Evolutionary conservation across 2,888 invertebrate species (phyloP).

Genomic region (Petrolisthes manimaculis): DNA sequence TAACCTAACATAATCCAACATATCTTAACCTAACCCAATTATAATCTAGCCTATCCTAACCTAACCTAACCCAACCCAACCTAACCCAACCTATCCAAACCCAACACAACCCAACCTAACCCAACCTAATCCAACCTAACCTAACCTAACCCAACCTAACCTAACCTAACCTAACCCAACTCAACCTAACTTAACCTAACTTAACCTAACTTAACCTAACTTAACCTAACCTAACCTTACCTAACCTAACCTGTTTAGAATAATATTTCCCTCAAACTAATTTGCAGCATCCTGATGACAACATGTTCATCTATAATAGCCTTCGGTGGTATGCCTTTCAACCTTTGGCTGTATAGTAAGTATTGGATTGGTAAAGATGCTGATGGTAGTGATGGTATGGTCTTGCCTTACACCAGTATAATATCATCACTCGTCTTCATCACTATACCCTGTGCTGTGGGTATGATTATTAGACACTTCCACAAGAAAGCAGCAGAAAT

Average conservation of each 20-base stretch:
- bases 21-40: too few species aligned
- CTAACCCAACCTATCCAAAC: too few species aligned
- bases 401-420: constrained; percentile 53
- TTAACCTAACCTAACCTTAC: too few species aligned
- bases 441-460: constrained; percentile 38
- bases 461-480: constrained; percentile 54
- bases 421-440: constrained; percentile 45
- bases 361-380: constrained; percentile 32
- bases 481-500: constrained; percentile 28
- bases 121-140: too few species aligned
- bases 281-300: constrained; percentile 62
- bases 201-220: too few species aligned
- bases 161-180: too few species aligned
- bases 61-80: too few species aligned
- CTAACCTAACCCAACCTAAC: too few species aligned
- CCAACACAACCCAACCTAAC: too few species aligned
- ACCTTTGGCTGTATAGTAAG: constrained; percentile 55
- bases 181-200: too few species aligned
- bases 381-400: constrained; percentile 10
- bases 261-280: not conserved
- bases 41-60: too few species aligned
- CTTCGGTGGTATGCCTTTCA: constrained; percentile 60
- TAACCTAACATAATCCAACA: too few species aligned
- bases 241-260: not conserved
- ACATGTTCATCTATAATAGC: constrained; percentile 56